A percentile compares a stretch with the other conserved stretches of the same genome.
phyloP scores from a whole-genome alignment of 1,140 invertebrate species.

The Brevipalpus yothersi region DNA sequence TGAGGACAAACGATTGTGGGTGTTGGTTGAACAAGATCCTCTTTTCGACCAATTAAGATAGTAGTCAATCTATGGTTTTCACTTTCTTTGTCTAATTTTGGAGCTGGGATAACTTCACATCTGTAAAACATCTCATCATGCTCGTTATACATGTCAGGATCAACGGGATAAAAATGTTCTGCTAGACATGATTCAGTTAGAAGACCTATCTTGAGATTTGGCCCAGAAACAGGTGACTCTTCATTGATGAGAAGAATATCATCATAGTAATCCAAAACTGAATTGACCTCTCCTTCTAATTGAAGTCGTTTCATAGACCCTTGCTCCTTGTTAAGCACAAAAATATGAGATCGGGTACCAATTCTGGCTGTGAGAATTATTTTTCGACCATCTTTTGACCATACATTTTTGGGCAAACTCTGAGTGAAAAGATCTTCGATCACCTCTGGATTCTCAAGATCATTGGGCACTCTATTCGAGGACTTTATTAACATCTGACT shows the following conservation, averaged over 20 bases:
- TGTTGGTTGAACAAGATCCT: not conserved
- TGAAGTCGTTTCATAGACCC: constrained; percentile 13
- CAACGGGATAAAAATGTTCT: not conserved
- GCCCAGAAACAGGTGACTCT: constrained; percentile 4
- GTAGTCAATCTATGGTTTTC: not conserved
- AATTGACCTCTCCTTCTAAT: constrained; percentile 5
- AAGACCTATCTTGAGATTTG: not conserved
- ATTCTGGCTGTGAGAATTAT: constrained; percentile 4
- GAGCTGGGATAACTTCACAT: not conserved
- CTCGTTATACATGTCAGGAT: not conserved
- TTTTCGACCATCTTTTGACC: constrained; percentile 5
- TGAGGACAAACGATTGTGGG: constrained; percentile 33
- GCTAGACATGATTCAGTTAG: not conserved
- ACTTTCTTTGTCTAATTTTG: not conserved
- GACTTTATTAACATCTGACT: too few species aligned
- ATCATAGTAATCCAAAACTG: constrained; percentile 13
- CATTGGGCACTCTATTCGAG: not conserved
- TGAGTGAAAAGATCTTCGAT: constrained; percentile 4
- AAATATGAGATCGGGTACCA: not conserved
- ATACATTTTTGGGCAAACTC: constrained; percentile 7
- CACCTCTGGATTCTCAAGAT: not conserved
- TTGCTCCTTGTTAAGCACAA: constrained; percentile 13
- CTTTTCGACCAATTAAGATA: not conserved
- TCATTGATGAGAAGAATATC: constrained; percentile 12
- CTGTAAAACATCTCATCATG: not conserved